phyloP scores from a whole-genome alignment of 2,797 vertebrate species.

The Graptemys geographica region DNA sequence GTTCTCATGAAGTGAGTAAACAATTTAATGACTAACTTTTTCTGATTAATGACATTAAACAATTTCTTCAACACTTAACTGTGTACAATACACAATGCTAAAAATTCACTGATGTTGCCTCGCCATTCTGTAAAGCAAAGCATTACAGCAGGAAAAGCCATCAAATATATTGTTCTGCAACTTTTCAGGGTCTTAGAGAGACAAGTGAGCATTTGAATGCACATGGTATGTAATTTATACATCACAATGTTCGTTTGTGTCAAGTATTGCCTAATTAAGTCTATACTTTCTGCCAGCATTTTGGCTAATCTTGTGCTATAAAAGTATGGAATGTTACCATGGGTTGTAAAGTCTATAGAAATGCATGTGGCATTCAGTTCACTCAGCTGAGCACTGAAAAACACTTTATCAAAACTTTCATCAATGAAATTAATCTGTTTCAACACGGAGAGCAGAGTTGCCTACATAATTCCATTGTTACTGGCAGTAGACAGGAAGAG shows the following conservation, averaged over 20 bases:
- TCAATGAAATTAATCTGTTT: too few species aligned
- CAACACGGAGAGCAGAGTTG: too few species aligned
- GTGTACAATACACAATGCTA: neutral
- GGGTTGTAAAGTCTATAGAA: neutral
- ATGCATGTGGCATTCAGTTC: too few species aligned
- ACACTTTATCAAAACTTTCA: too few species aligned
- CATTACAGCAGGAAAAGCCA: neutral
- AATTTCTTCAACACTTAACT: neutral
- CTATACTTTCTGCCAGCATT: neutral
- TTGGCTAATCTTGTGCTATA: neutral
- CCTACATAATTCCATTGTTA: too few species aligned
- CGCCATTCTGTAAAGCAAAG: neutral
- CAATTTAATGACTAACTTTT: too few species aligned
- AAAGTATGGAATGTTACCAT: neutral
- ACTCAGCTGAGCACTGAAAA: too few species aligned
- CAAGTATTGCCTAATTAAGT: slow-evolving; percentile 10
- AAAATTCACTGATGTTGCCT: neutral
- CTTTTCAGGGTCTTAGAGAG: neutral
- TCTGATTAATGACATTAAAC: too few species aligned
- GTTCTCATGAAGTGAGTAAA: neutral
- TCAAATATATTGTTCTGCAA: neutral
- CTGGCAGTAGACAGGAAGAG: too few species aligned
- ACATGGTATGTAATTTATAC: slow-evolving; percentile 5
- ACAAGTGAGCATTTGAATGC: slow-evolving; percentile 17
- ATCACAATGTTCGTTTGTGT: slow-evolving; percentile 19